Evolutionary conservation across 2,113 vertebrate species (phyloP).

Genomic region (Synchiropus splendidus): DNA sequence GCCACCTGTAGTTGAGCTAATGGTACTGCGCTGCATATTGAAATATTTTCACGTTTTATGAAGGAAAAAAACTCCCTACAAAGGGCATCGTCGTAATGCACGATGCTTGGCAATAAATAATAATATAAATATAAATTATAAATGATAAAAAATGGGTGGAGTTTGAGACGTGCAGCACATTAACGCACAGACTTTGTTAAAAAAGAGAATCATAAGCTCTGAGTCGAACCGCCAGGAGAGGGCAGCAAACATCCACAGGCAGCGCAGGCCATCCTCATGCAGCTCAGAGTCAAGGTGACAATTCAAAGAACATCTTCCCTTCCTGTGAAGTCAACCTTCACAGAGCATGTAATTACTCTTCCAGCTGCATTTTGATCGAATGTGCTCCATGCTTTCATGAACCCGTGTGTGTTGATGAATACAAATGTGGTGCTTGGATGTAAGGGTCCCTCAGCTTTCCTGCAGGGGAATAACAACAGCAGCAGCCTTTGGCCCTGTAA

Average conservation of each 20-base stretch:
- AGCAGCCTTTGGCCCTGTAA: slow-evolving; percentile 5
- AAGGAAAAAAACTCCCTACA: too few relatives aligned
- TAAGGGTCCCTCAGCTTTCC: neutral
- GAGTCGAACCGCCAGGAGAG: slow-evolving; percentile 41
- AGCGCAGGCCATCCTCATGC: neutral
- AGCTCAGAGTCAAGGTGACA: slow-evolving; percentile 2
- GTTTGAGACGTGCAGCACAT: too few relatives aligned
- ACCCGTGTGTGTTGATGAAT: neutral
- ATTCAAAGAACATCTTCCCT: slow-evolving; percentile 1
- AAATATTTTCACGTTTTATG: too few relatives aligned
- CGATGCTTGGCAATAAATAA: too few relatives aligned
- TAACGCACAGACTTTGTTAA: neutral
- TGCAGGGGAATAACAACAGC: neutral
- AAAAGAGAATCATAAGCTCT: neutral
- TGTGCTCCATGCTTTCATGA: neutral
- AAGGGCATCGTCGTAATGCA: too few relatives aligned
- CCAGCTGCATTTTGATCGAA: neutral
- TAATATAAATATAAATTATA: too few relatives aligned
- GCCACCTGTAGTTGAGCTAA: too few relatives aligned
- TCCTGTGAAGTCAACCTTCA: neutral
- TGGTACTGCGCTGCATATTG: too few relatives aligned
- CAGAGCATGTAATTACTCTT: neutral
- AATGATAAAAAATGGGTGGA: too few relatives aligned
- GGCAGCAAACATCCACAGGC: slow-evolving; percentile 41
- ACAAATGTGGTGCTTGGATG: neutral